phyloP scores from a whole-genome alignment of 2,888 invertebrate species.

The Tipula lateralis region DNA sequence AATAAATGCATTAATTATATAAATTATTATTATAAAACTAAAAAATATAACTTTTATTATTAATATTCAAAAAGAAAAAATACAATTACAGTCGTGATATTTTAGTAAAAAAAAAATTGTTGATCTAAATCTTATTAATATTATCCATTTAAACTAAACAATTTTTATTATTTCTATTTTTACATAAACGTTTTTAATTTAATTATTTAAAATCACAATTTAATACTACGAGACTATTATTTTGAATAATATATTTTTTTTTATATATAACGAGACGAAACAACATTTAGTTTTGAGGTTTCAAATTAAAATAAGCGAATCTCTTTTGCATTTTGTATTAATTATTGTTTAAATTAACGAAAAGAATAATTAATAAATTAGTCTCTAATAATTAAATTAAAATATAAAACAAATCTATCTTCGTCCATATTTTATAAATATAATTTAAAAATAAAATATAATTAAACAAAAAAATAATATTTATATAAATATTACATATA shows the following conservation, averaged over 20 bases:
- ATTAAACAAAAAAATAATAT: neutral
- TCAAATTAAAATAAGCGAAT: neutral
- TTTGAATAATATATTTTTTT: neutral
- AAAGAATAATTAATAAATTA: neutral
- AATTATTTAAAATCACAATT: constrained; percentile 2
- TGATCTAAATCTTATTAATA: constrained; percentile 20
- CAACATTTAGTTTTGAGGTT: constrained; percentile 14
- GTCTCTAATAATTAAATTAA: constrained; percentile 1
- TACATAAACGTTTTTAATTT: neutral
- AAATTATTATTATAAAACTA: constrained; percentile 26
- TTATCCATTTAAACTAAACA: neutral
- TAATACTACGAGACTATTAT: neutral
- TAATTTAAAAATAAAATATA: constrained; percentile 3
- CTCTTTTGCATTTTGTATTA: constrained; percentile 1
- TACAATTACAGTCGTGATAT: constrained; percentile 30
- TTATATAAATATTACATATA: constrained; percentile 3
- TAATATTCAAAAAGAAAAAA: constrained; percentile 20
- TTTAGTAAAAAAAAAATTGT: constrained; percentile 31
- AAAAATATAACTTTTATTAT: constrained; percentile 13
- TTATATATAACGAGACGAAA: neutral
- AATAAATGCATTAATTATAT: constrained; percentile 27
- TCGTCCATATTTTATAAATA: constrained; percentile 24
- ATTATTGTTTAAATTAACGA: neutral
- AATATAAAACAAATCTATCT: constrained; percentile 11
- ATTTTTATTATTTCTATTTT: neutral